phyloP scores from a whole-genome alignment of 2,113 vertebrate species.

The Laterallus jamaicensis region DNA sequence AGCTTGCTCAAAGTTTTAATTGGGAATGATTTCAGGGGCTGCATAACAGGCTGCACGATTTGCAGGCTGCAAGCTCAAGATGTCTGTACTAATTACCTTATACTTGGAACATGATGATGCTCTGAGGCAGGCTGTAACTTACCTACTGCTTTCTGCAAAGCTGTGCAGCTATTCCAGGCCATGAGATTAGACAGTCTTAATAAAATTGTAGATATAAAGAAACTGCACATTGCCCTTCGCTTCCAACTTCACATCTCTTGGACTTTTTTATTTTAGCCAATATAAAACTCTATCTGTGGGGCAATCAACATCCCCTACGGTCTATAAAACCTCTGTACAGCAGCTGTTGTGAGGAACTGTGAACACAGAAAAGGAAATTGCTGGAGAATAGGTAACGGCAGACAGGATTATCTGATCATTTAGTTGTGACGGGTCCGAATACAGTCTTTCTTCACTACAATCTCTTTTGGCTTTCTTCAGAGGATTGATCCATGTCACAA shows the following conservation, averaged over 20 bases:
- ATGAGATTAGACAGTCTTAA: not conserved
- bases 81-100: not conserved
- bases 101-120: rapidly evolving
- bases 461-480: not conserved
- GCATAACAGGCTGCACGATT: not conserved
- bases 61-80: not conserved
- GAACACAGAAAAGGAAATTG: not conserved
- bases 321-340: not conserved
- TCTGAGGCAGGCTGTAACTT: not conserved
- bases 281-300: not conserved
- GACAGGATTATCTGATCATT: not conserved
- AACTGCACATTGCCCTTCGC: not conserved
- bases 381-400: rapidly evolving
- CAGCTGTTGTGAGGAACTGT: not conserved
- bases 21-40: not conserved
- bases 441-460: not conserved
- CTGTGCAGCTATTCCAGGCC: not conserved
- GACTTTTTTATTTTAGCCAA: not conserved
- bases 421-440: not conserved
- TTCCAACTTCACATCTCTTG: not conserved
- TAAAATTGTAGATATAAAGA: not conserved
- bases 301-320: not conserved
- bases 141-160: not conserved
- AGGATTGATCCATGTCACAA: not conserved
- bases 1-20: not conserved